These are phyloP conservation scores for Trichopoda pennipes DNA, from an alignment of 2,888 invertebrate genomes.

Conservation along the genomic window DNA sequence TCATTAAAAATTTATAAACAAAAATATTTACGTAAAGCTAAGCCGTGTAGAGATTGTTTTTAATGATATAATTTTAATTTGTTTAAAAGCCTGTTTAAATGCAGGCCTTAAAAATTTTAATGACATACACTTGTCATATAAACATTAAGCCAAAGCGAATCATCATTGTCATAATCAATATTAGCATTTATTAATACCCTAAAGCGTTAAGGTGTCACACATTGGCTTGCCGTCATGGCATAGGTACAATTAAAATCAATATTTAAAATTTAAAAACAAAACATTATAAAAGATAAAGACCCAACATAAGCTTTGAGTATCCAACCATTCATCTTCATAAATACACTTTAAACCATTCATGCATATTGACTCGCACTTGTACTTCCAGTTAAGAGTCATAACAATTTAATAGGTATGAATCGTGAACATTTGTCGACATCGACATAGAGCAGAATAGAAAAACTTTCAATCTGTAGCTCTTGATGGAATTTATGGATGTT, in stretches of 20 bases:
- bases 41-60: too few relatives aligned
- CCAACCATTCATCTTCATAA: constrained; percentile 7
- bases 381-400: constrained; percentile 41
- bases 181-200: constrained; percentile 25
- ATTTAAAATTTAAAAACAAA: background rate
- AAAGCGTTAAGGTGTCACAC: constrained; percentile 58
- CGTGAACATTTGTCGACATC: constrained; percentile 28
- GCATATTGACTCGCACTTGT: constrained; percentile 23
- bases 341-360: background rate
- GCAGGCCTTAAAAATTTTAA: too few relatives aligned
- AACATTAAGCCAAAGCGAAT: constrained; percentile 23
- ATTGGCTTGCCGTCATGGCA: constrained; percentile 57
- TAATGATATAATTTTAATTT: background rate
- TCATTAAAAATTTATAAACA: too few relatives aligned
- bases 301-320: constrained; percentile 32
- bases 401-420: constrained; percentile 49
- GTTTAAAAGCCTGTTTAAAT: too few relatives aligned
- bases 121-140: too few relatives aligned
- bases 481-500: constrained; percentile 23
- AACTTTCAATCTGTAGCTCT: constrained; percentile 51
- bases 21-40: too few relatives aligned
- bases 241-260: constrained; percentile 55
- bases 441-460: constrained; percentile 13
- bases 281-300: constrained; percentile 18
- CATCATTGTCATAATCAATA: constrained; percentile 47